Conservation (phyloP, 2,888 invertebrate species). For the Epinotia brunnichana region DNA sequence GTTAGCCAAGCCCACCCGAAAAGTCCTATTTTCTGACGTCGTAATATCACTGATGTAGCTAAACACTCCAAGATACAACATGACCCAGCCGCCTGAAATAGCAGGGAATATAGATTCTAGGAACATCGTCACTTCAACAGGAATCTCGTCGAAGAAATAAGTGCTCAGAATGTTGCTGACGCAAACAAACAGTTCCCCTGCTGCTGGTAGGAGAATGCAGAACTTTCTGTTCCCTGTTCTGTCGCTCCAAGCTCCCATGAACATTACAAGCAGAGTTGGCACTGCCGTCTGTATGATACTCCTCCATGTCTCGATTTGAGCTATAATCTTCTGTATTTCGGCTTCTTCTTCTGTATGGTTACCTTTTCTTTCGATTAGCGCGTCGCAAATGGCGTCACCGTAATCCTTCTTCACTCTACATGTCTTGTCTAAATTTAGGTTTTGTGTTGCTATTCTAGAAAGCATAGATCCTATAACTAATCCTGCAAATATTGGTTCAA, state of each 20-base stretch:
- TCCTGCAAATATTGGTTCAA: constrained; percentile 88
- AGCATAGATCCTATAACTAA: constrained; percentile 86
- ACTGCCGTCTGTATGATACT: constrained; percentile 82
- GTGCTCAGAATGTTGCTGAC: constrained; percentile 80
- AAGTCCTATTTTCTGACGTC: constrained; percentile 80
- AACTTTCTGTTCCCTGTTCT: constrained; percentile 82
- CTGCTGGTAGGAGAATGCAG: constrained; percentile 82
- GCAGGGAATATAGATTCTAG: constrained; percentile 82
- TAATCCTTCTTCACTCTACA: constrained; percentile 68
- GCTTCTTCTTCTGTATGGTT: constrained; percentile 85
- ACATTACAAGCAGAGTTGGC: constrained; percentile 81
- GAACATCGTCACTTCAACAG: constrained; percentile 81
- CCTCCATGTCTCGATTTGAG: constrained; percentile 82
- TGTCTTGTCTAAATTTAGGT: constrained; percentile 75
- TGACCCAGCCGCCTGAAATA: constrained; percentile 81
- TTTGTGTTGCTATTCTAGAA: constrained; percentile 86
- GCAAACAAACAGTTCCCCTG: constrained; percentile 79
- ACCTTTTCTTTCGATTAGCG: constrained; percentile 64
- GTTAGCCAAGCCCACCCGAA: constrained; percentile 85
- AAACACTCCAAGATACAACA: constrained; percentile 83
- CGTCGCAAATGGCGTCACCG: constrained; percentile 69
- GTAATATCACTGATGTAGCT: constrained; percentile 86
- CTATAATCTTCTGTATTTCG: constrained; percentile 83
- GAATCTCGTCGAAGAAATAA: constrained; percentile 79
- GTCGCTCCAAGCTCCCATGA: constrained; percentile 86